These are phyloP conservation scores for Dorcus parallelipipedus DNA, from an alignment of 2,888 invertebrate genomes.

Conservation along the genomic window DNA sequence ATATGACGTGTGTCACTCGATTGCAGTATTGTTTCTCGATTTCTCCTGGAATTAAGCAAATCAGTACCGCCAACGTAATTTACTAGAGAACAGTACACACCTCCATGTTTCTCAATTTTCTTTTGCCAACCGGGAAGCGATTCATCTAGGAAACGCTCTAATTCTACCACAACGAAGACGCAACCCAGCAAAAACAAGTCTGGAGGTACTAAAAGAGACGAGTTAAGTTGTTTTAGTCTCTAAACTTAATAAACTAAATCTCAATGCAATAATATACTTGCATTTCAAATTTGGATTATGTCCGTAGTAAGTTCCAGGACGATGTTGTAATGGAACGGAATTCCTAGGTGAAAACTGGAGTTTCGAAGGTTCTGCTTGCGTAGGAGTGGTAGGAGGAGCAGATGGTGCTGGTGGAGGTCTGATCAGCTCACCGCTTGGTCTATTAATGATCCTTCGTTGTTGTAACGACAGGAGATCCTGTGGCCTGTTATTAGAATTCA, in stretches of 20 bases:
- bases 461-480: constrained; percentile 57
- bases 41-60: constrained; percentile 59
- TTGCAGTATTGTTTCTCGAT: constrained; percentile 81
- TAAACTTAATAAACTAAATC: neutral
- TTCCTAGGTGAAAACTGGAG: constrained; percentile 47
- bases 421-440: constrained; percentile 44
- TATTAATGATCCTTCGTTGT: constrained; percentile 50
- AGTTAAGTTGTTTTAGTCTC: neutral
- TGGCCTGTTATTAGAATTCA: constrained; percentile 49
- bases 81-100: constrained; percentile 19
- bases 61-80: too few relatives aligned
- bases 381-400: constrained; percentile 29
- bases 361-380: constrained; percentile 27
- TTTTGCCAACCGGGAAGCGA: constrained; percentile 43
- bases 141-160: constrained; percentile 42
- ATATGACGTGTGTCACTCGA: constrained; percentile 87
- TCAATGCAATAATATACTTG: constrained; percentile 28
- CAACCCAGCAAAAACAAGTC: constrained; percentile 90
- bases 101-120: constrained; percentile 46
- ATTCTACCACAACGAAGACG: constrained; percentile 69
- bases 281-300: constrained; percentile 87
- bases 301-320: constrained; percentile 75
- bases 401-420: constrained; percentile 47
- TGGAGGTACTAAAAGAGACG: constrained; percentile 59
- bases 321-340: constrained; percentile 52